Base-by-base conservation (phyloP, 1,140 invertebrate species). In the Cheumatopsyche charites region DNA sequence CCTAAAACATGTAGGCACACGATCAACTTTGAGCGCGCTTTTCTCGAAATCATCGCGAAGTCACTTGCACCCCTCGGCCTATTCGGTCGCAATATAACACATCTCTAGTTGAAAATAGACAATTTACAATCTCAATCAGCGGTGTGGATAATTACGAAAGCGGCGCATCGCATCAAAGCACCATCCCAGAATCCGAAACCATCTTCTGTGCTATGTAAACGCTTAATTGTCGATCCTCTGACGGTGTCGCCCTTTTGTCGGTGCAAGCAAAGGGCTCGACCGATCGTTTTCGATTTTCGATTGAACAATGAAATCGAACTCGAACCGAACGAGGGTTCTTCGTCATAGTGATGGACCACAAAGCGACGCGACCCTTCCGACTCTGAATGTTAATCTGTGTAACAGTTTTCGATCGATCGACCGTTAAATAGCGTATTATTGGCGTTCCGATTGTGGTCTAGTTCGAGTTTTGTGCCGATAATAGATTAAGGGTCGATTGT, bases 281-380 rank as follows among this genome's bases (percentile, higher is more conserved):
- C 67, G 62, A 75, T 75, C 74, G 45, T 72, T 75, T 72, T 70
- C 63, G 66, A 73, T 66, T 70, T 67, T 52, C 41, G 42, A 67
- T 75, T 67, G 47, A 72, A 75, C 74, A 75, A 75, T 70, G 67
- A 72, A 70, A 75, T 75, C 70, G 67, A 66, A 72, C 67, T 42
- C 29, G 29, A 23, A 17, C 43, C 65, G 17, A 7, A n/a, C 12
- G 66, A 70, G 15, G 29, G n/a, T 65, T 65, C 62, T 15, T 15
- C 17, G 62, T 11, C 62, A 65, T 17, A 13, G 47, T 52, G n/a
- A 17, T 19, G 15, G n/a, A 17, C 7, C 17, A 58, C 55, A 26
- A 58, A 25, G 23, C 9, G 23, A 25, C 12, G 25, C 21, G 55
- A 58, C 21, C 23, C 21, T 25, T 58, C 55, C 21, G n/a, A 19